Evolutionary conservation across 2,888 invertebrate species (phyloP), one percentile per base, ranked within the genome.

Genomic region (Drosophila robusta): DNA sequence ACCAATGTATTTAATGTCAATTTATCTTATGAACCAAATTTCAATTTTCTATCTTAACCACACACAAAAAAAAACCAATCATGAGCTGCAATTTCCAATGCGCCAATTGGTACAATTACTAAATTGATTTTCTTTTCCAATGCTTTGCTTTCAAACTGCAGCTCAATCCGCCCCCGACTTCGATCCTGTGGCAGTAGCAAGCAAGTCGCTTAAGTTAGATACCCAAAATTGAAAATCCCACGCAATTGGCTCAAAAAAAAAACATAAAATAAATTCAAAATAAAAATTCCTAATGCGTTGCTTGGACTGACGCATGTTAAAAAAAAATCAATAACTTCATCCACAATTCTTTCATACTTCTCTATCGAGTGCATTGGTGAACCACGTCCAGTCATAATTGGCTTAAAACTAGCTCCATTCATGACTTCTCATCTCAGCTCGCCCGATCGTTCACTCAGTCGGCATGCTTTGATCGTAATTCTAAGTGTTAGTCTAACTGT

Each of bases 1-100:
- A 52, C 68, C 75, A 76, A 78, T 83, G 89, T 86, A 76, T 65
- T 75, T 75, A 68, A 79, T 86, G 88, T 86, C 74, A 75, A 84
- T 69, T 64, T 60, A 57, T 73, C 64, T 75, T 41, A 18, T 47
- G 8, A 61, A 64, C 61, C 60, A 73, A 70, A 67, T 45, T 70
- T 70, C 60, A 71, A 63, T 68, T 39, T 57, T 71, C 46, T 54
- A 57, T 60, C 24, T 18, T 54, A 12, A 57, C 42, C 54, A 24
- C 4, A 26, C 7, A 32, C 45, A 2, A 45, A 36, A 26, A 24
- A 11, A n/a, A 11, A 41, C n/a, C 42, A n/a, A 36, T 51, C 42
- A 39, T 39, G 52, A 65, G 72, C 58, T 70, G 64, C 60, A 57
- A 14, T 71, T 77, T 76, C 44, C 51, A 58, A 58, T 38, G 18